Conservation (phyloP, 2,113 vertebrate species). For the Ursus arctos region DNA sequence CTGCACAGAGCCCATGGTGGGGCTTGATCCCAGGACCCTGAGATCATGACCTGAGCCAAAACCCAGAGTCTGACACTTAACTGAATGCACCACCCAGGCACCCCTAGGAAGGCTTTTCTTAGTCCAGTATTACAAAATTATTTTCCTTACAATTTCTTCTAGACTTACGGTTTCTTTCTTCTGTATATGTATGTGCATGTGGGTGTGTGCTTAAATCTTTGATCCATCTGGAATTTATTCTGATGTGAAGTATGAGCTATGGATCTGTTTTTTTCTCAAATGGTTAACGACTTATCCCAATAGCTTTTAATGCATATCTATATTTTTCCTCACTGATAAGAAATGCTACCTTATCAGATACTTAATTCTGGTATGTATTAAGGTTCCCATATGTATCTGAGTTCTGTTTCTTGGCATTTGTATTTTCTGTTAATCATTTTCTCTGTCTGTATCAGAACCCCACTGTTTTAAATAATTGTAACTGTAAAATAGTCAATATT, state of each 20-base stretch:
- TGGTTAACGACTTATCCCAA: neutral
- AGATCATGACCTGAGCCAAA: neutral
- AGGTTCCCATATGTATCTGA: neutral
- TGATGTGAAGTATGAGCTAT: neutral
- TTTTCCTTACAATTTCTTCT: constrained; percentile 4
- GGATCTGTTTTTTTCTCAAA: neutral
- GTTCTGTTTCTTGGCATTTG: neutral
- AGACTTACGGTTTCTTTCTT: neutral
- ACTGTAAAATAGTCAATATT: constrained; percentile 37
- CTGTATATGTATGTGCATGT: neutral
- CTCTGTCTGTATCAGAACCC: neutral
- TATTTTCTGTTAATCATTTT: constrained; percentile 24
- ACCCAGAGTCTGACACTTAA: neutral
- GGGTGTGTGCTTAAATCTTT: neutral
- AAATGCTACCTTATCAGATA: neutral
- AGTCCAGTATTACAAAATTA: constrained; percentile 7
- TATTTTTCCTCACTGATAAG: neutral
- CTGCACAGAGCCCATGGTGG: neutral
- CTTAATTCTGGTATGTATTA: neutral
- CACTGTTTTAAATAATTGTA: neutral
- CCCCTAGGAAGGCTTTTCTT: neutral
- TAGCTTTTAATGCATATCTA: neutral
- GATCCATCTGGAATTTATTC: constrained; percentile 8
- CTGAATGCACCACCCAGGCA: neutral
- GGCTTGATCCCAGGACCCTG: neutral